Evolutionary conservation across 2,113 vertebrate genomes (phyloP).

Genomic region (Epinephelus lanceolatus): DNA sequence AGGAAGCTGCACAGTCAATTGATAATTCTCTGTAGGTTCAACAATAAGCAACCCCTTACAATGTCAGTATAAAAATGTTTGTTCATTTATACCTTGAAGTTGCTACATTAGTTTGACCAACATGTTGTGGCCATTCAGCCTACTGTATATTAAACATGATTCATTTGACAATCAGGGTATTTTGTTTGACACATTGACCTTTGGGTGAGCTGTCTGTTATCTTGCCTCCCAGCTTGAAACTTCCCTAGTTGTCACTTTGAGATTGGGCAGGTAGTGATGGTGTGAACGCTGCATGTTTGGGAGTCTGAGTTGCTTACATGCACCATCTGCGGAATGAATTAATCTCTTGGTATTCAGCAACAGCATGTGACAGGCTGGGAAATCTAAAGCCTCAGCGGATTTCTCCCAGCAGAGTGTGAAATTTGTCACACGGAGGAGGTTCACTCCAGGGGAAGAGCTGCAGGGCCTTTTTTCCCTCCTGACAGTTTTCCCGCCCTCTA

Average conservation of each 20-base stretch:
- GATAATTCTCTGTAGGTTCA: neutral
- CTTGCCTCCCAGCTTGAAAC: conserved; percentile 55
- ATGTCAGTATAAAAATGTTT: neutral
- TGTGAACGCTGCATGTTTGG: conserved; percentile 17
- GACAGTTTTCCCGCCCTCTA: conserved; percentile 56
- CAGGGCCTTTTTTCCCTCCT: conserved; percentile 43
- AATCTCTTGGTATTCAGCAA: conserved; percentile 66
- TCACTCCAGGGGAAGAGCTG: conserved; percentile 65
- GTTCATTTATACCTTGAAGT: conserved; percentile 33
- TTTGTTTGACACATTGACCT: conserved; percentile 39
- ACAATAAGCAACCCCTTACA: neutral
- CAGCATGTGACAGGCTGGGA: conserved; percentile 65
- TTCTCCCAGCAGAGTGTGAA: conserved; percentile 74
- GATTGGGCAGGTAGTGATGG: conserved; percentile 51
- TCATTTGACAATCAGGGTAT: conserved; percentile 2
- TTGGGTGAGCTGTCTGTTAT: conserved; percentile 38
- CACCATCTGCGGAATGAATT: conserved; percentile 66
- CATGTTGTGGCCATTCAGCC: neutral
- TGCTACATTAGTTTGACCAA: conserved; percentile 14
- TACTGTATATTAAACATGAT: neutral
- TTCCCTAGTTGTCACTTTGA: conserved; percentile 34
- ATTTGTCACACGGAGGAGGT: conserved; percentile 75
- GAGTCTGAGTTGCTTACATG: conserved; percentile 49
- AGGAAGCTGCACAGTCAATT: neutral
- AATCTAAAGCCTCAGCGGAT: conserved; percentile 71